A percentile compares a stretch with the other conserved stretches of the same genome.
Conservation (phyloP, 2,888 invertebrate genomes). For the Rotaria sp. region DNA sequence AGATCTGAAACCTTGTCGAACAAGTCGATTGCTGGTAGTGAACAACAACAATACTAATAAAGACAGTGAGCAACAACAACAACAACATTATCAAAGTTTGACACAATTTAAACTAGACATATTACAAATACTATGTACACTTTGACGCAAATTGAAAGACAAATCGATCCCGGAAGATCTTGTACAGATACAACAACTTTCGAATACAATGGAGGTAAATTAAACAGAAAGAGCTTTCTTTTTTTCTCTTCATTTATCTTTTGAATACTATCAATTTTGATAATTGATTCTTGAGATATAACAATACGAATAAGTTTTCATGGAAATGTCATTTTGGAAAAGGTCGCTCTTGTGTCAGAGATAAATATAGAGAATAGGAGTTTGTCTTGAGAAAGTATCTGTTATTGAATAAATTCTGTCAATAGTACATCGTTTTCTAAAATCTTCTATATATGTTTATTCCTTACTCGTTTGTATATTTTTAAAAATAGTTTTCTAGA, state of each 20-base stretch:
- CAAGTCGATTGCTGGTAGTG: slow-evolving; percentile 9
- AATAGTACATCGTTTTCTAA: neutral
- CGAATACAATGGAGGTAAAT: slow-evolving; percentile 19
- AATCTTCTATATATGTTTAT: too few species aligned
- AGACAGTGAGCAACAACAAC: neutral
- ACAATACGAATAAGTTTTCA: slow-evolving; percentile 21
- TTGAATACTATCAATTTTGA: slow-evolving; percentile 16
- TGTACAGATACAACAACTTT: neutral
- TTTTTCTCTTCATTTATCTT: neutral
- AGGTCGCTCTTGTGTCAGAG: neutral
- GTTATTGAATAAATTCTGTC: neutral
- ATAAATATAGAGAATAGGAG: neutral
- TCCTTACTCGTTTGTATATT: neutral
- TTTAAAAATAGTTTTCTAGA: neutral
- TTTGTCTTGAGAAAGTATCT: neutral
- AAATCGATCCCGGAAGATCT: slow-evolving; percentile 6
- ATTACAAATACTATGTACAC: neutral
- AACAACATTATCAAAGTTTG: neutral
- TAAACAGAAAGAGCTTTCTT: neutral
- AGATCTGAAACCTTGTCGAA: slow-evolving; percentile 29
- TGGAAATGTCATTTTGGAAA: slow-evolving; percentile 3
- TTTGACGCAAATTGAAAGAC: slow-evolving; percentile 11
- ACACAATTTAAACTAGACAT: neutral
- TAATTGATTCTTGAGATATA: slow-evolving; percentile 19
- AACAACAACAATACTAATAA: neutral